These are phyloP conservation scores for Ariopsis seemanni DNA, from an alignment of 2,113 vertebrate species.

Conservation along the genomic window DNA sequence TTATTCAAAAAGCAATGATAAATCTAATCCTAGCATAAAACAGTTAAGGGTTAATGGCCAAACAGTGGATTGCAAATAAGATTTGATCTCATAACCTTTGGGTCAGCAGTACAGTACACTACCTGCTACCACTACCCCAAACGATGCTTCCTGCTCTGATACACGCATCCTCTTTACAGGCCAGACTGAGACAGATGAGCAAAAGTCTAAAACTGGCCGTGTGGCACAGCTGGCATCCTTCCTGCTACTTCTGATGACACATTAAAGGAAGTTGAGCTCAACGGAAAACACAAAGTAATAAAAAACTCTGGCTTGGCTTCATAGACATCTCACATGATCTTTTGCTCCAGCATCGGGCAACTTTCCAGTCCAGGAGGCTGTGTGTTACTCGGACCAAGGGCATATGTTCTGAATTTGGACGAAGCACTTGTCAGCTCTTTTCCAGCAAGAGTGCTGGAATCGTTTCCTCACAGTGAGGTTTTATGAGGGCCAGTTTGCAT, in stretches of 20 bases:
- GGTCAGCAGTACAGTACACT: background rate
- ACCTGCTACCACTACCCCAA: background rate
- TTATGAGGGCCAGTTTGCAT: slow-evolving; percentile 64
- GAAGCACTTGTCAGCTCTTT: slow-evolving; percentile 72
- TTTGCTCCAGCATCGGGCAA: slow-evolving; percentile 18
- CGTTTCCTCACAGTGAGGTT: slow-evolving; percentile 72
- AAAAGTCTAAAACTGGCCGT: slow-evolving; percentile 16
- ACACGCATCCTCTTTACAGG: background rate
- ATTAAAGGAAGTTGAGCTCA: slow-evolving; percentile 27
- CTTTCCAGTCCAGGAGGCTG: slow-evolving; percentile 20
- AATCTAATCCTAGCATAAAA: background rate
- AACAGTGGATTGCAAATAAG: background rate
- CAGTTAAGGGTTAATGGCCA: background rate
- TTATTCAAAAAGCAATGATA: background rate
- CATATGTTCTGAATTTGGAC: slow-evolving; percentile 66
- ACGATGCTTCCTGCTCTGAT: background rate
- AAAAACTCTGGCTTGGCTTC: slow-evolving; percentile 15
- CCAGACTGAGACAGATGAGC: slow-evolving; percentile 25
- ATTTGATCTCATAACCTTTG: background rate
- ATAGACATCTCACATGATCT: background rate
- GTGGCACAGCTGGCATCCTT: slow-evolving; percentile 29
- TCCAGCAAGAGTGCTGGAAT: slow-evolving; percentile 52
- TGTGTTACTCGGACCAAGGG: slow-evolving; percentile 41
- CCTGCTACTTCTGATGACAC: slow-evolving; percentile 42
- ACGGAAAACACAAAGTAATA: slow-evolving; percentile 10